Base-by-base conservation (phyloP, 35 echinoderm and acorn worm genomes). In the Holothuria glaberrima region DNA sequence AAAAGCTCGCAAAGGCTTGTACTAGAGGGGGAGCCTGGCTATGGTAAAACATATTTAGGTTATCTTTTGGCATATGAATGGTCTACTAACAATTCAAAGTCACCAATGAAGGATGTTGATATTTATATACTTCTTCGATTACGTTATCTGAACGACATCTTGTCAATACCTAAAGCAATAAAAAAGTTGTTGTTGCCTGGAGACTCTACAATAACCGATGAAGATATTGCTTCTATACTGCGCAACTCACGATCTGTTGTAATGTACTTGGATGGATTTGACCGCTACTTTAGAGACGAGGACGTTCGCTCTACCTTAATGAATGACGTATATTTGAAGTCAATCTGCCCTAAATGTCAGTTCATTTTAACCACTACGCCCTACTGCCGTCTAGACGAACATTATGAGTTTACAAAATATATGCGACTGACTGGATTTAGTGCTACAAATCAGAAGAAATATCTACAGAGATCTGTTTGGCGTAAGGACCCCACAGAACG, bases 21-120 rank as follows among this genome's bases (percentile, higher is more conserved):
- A 26, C n/a, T 68, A 9, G 64, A 68, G 13, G 64, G 64, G 1
- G 64, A 31, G 19, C 64, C n/a, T 9, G 64, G 64, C n/a, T 27
- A 27, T 31, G 64, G 64, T 6, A 68, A 68, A 68, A 27, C 64
- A 31, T n/a, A 9, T 25, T 27, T 68, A 6, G 30, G n/a, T 24
- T 68, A 6, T 24, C 7, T 9, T 1, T 27, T 68, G 0, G 64
- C 64, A 68, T 24, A 68, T 31, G 64, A 68, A 10, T 68, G 64
- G 64, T 68, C n/a, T 2, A 10, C 22, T 6, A 10, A 24, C 3
- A 68, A 14, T 68, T 24, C 64, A 1, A 68, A 68, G 7, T 68
- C 64, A n/a, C 64, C n/a, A n/a, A 9, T 68, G 64, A 68, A 68
- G 22, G 64, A 68, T 68, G 64, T 68, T 24, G 64, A 68, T 10